A percentile compares a stretch with the other conserved stretches of the same genome.
These are phyloP conservation scores for Eulemur rubriventer DNA, from an alignment of 2,797 vertebrate species.

Conservation along the genomic window DNA sequence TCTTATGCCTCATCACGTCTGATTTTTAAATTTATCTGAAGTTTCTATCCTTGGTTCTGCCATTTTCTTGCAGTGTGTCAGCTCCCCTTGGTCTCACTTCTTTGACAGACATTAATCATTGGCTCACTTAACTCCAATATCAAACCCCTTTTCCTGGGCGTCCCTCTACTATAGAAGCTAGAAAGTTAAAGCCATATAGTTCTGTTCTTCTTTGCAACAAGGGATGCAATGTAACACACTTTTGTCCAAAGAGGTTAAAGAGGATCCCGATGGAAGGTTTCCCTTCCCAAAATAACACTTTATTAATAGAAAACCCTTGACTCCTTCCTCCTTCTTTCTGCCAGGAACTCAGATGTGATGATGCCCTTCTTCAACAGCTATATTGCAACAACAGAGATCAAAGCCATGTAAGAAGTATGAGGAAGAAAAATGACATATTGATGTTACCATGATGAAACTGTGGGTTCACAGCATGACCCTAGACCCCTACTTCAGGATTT, in stretches of 20 bases:
- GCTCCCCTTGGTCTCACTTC: background rate
- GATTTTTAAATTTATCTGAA: background rate
- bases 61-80: background rate
- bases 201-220: background rate
- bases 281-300: background rate
- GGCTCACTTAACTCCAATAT: background rate
- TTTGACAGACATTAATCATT: background rate
- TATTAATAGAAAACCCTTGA: background rate
- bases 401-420: background rate
- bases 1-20: background rate
- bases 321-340: background rate
- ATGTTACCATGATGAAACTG: background rate
- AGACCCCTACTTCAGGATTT: background rate
- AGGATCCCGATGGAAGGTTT: background rate
- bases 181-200: slow-evolving; percentile 24
- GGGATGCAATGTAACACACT: background rate
- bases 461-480: background rate
- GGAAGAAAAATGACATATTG: background rate
- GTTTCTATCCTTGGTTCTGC: background rate
- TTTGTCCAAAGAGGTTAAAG: background rate
- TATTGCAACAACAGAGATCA: background rate
- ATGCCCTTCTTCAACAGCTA: background rate
- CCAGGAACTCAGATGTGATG: background rate
- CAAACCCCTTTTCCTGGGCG: background rate
- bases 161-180: background rate